Base-by-base conservation (phyloP, 2,797 vertebrate genomes). In the Hydrocynus forskahlii region DNA sequence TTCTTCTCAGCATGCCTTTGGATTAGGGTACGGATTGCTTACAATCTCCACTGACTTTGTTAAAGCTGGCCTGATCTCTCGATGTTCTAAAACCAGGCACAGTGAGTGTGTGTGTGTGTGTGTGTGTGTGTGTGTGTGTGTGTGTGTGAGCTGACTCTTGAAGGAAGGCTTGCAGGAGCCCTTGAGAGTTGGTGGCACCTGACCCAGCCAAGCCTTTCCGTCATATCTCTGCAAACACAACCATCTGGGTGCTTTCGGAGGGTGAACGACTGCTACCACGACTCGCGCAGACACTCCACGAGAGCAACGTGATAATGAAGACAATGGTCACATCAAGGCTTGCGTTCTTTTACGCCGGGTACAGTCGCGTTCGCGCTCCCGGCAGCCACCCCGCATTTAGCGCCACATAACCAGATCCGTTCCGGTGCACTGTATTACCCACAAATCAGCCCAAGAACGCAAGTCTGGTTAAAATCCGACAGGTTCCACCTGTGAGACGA, bases 261-360 rank as follows among this genome's bases (percentile, higher is more conserved):
- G 78, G 45, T 62, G 68, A 72, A 72, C 64, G 66, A 52, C 79
- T 75, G 79, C 57, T 78, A 76, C 73, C 80, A 75, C 67, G 45
- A 70, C 76, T 81, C 54, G 62, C 75, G 67, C 62, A 77, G 72
- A 75, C 84, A 80, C 77, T 35, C 55, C 57, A 1, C 64, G 60
- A 86, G 80, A 74, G 81, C 69, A 52, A 82, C 55, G 69, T 74
- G 82, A 83, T 89, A 87, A 88, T 83, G 87, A 89, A 87, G 87
- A 88, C 84, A 84, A 87, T 74, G 77, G 17, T 83, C 82, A 54
- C 78, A 78, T 86, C 81, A 59, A 78, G 67, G 80, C 63, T 75
- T 29, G 38, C 48, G 13, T 70, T 76, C 83, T 70, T 72, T 69
- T 74, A 86, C 60, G 45, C 82, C 52, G 70, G 62, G 57, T 68